Evolutionary conservation across 2,888 invertebrate genomes (phyloP).

Genomic region (Rhorus exstirpatorius): DNA sequence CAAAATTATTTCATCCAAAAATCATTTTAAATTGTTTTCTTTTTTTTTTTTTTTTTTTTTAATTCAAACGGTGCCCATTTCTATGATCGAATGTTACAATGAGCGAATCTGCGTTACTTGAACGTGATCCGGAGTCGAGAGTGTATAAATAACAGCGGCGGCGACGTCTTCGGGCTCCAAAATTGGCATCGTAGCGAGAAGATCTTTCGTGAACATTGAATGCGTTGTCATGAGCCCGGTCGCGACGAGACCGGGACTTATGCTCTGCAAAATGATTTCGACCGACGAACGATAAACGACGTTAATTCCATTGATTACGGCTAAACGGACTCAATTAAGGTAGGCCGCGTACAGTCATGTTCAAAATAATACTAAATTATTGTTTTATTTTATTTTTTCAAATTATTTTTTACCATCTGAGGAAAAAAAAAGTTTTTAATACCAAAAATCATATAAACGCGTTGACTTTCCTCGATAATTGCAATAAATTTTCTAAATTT

Average conservation of each 20-base stretch:
- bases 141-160: constrained; percentile 88
- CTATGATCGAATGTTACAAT: too few species aligned
- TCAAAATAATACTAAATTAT: neutral
- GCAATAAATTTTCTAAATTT: too few species aligned
- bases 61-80: too few species aligned
- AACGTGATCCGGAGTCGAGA: constrained; percentile 89
- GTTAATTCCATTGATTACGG: constrained; percentile 37
- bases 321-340: constrained; percentile 32
- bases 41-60: too few species aligned
- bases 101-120: constrained; percentile 86
- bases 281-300: constrained; percentile 9
- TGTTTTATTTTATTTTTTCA: too few species aligned
- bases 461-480: too few species aligned
- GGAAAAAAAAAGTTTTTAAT: too few species aligned
- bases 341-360: constrained; percentile 12
- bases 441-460: too few species aligned
- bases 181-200: constrained; percentile 84
- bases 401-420: too few species aligned
- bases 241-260: constrained; percentile 89
- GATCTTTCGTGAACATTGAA: constrained; percentile 77
- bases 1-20: too few species aligned
- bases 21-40: too few species aligned
- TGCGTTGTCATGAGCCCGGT: constrained; percentile 87
- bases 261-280: constrained; percentile 86
- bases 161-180: constrained; percentile 89